Base-by-base conservation (phyloP, 1,140 invertebrate species). In the Tenebrio molitor region DNA sequence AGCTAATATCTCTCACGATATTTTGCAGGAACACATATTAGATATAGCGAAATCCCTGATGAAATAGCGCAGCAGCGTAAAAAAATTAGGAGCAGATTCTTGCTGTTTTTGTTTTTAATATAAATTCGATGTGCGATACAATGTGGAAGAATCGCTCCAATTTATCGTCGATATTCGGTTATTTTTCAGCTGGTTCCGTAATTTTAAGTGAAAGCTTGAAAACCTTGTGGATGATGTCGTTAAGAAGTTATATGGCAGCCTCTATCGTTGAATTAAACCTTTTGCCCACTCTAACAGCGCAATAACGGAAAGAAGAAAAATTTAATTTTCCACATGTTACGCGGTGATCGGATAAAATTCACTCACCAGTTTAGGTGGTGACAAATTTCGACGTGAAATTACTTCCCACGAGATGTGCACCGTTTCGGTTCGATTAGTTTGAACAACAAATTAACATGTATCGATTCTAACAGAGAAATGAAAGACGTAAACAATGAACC, bases 161-260 rank as follows among this genome's bases (percentile, higher is more conserved):
- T 50, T 33, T 33, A 33, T 33, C 23, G 44, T 19, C 44, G 19
- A 50, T 21, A 50, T 50, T 50, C 44, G 19, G 44, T 50, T 50
- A 50, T 50, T 50, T 50, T 50, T 50, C 44, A 50, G 44, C 44
- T 10, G 44, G 6, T 58, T 58, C 23, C 50, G 23, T 29, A 50
- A 58, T 15, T 58, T 58, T 29, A 58, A 29, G 21, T 58, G 50
- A 58, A 58, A 58, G 50, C 21, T 15, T 58, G 50, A 58, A 58
- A 50, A 19, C 15, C 19, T 50, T 19, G 44, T 21, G 19, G 15
- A 50, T 50, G 44, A 21, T 50, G 44, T 17, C 44, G 44, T 50
- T 50, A 50, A 58, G 50, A 58, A 29, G 50, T 58, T 58, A 58
- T 50, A 50, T 50, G 44, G 44, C 44, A 50, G 19, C 14, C n/a